Evolutionary conservation across 2,797 vertebrate genomes (phyloP), one percentile per base, ranked within the genome.

Genomic region (Schizopygopsis malacanthus): DNA sequence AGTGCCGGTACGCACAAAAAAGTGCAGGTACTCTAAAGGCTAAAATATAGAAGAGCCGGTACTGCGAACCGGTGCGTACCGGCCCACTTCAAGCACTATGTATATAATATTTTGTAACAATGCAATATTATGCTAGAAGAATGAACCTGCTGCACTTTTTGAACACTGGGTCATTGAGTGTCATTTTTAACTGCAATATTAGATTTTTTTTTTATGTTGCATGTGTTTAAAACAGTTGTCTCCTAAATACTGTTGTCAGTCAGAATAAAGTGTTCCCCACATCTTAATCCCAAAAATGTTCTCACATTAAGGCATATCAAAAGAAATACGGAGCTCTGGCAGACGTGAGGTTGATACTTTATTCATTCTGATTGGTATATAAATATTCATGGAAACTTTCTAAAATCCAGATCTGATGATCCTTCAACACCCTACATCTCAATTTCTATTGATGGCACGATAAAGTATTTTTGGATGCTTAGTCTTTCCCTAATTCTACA

Each of bases 401-500:
- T 37, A 1, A 83, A 79, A 69, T 61, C 18, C 43, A 83, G 28
- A 69, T 20, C 45, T 33, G 20, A 75, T 81, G 41, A 52, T 79
- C 33, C 16, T 67, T 45, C 41, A 69, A 15, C 37, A 47, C 52
- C 52, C 76, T 45, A 50, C 43, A 86, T 75, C 28, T 25, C 25
- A 8, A 18, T 33, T 54, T 78, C 52, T 37, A 63, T 69, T 75
- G 25, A 72, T 69, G 11, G 50, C 71, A 12, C 1, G 3, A 28
- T 16, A 71, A 61, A 47, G 10, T 63, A 16, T 80, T 39, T 69
- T 72, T 43, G 39, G 9, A 83, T 88, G 88, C 70, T 85, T 10
- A 87, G 61, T 18, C 86, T 67, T 79, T 79, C 41, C 70, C 84
- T 54, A 72, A 61, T 88, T 88, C 87, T 83, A 88, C 89, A 85